Conservation (phyloP, 2,888 invertebrate species). For the Ichneumoninae sp. region DNA sequence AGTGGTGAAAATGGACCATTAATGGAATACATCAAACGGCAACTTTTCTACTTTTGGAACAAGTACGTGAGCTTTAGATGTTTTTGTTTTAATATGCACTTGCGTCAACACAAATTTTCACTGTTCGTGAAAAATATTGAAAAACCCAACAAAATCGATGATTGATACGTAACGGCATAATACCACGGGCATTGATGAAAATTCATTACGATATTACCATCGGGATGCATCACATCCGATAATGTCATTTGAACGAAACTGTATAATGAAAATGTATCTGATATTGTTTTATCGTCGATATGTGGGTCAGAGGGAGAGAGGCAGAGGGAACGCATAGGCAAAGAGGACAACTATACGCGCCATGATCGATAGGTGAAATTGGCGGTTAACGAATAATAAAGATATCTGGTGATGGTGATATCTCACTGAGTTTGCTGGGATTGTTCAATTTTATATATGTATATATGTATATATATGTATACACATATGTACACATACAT, state of each 20-base stretch:
- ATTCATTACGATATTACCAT: neutral
- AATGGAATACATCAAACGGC: too few species aligned
- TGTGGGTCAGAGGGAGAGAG: slow-evolving; percentile 4
- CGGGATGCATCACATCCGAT: slow-evolving; percentile 5
- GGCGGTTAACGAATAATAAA: slow-evolving; percentile 1
- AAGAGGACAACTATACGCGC: neutral
- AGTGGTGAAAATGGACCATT: too few species aligned
- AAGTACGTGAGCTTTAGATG: too few species aligned
- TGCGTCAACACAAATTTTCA: neutral
- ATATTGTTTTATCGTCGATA: neutral
- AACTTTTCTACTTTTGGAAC: too few species aligned
- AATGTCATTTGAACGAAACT: slow-evolving; percentile 17
- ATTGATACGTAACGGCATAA: slow-evolving; percentile 1
- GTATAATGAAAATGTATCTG: slow-evolving; percentile 32
- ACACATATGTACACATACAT: too few species aligned
- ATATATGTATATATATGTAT: neutral
- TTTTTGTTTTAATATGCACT: neutral
- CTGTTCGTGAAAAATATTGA: neutral
- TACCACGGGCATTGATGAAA: neutral
- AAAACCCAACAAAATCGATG: neutral
- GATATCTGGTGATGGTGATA: neutral
- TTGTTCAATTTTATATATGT: neutral
- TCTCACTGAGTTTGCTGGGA: neutral
- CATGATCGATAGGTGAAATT: slow-evolving; percentile 1
- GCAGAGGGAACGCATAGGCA: neutral